Percentiles rank a stretch among this genome's conserved stretches.
Evolutionary conservation across 2,888 invertebrate species (phyloP).

Genomic region (Cataglyphis livida): DNA sequence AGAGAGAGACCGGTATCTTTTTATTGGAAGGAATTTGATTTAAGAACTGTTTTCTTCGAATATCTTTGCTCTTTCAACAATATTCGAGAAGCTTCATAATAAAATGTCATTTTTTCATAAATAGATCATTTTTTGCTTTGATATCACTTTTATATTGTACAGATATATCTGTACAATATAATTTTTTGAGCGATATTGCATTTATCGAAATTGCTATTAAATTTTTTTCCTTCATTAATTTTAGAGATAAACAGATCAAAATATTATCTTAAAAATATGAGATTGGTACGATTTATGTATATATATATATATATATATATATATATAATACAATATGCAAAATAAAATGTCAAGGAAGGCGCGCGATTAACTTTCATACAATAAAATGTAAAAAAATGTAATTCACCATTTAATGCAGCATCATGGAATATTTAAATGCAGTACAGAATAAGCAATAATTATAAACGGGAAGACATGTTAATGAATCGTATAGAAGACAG

Average conservation of each 20-base stretch:
- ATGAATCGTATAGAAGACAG: conserved; percentile 13
- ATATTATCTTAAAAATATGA: conserved; percentile 2
- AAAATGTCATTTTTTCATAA: background rate
- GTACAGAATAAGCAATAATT: conserved; percentile 12
- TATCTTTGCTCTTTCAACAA: background rate
- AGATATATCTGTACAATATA: background rate
- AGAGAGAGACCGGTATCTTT: conserved; percentile 36
- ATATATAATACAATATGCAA: background rate
- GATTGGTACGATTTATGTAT: no score
- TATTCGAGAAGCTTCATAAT: background rate
- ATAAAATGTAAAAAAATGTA: background rate
- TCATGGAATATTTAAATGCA: conserved; percentile 4
- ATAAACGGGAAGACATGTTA: background rate
- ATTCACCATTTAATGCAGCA: background rate
- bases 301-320: no score
- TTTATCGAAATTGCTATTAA: background rate
- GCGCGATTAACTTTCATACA: background rate
- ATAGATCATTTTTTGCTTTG: background rate
- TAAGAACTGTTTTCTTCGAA: background rate
- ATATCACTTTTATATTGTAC: background rate
- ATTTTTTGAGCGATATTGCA: background rate
- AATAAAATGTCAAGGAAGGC: background rate
- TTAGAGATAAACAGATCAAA: background rate
- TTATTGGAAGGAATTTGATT: conserved; percentile 50
- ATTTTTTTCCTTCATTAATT: background rate